phyloP scores from a whole-genome alignment of 1,140 invertebrate genomes.

The Dendroctonus ponderosae region DNA sequence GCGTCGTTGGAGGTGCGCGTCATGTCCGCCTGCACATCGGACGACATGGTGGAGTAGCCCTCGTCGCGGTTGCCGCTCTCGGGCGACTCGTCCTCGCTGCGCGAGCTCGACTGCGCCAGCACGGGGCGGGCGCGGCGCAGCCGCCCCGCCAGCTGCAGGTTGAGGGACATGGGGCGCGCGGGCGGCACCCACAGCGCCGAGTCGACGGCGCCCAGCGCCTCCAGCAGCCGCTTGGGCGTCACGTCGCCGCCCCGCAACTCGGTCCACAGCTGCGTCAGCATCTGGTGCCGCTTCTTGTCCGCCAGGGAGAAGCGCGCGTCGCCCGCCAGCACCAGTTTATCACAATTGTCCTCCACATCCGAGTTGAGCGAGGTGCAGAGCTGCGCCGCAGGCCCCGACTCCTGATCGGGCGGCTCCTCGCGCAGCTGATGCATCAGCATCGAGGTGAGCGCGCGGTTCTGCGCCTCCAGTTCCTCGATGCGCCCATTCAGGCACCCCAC shows the following conservation, averaged over 20 bases:
- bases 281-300: conserved; percentile 60
- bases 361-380: conserved; percentile 51
- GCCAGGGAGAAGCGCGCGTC: conserved; percentile 54
- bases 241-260: conserved; percentile 61
- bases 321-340: conserved; percentile 35
- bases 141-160: conserved; percentile 60
- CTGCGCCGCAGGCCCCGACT: conserved; percentile 43
- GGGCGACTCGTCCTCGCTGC: conserved; percentile 62
- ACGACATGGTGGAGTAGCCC: conserved; percentile 87
- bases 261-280: conserved; percentile 60
- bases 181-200: conserved; percentile 63
- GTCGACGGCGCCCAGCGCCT: conserved; percentile 60
- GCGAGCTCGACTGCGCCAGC: conserved; percentile 47
- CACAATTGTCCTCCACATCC: conserved; percentile 42
- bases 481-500: conserved; percentile 61
- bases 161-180: conserved; percentile 63
- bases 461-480: conserved; percentile 66
- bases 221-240: conserved; percentile 57
- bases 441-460: conserved; percentile 65
- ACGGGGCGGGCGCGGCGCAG: conserved; percentile 47
- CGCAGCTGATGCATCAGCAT: conserved; percentile 64
- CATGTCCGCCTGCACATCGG: conserved; percentile 74
- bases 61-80: conserved; percentile 78
- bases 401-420: conserved; percentile 54
- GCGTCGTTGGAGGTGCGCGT: conserved; percentile 46